Evolutionary conservation across 1,140 invertebrate genomes (phyloP), one percentile per base, ranked within the genome.

Genomic region (Lanistes nyassanus): DNA sequence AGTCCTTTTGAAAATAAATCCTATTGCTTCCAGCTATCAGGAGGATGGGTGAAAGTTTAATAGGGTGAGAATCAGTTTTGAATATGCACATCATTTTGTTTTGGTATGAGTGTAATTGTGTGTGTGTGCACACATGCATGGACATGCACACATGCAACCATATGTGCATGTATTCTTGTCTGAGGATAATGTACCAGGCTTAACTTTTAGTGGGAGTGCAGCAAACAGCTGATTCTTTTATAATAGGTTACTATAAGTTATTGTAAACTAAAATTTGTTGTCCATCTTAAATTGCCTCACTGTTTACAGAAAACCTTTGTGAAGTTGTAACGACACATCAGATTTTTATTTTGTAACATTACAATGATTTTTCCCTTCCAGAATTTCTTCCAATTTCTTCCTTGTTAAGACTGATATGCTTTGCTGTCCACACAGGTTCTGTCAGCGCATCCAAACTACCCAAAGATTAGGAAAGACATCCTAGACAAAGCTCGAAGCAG

Each of bases 401-500:
- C 65, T 58, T 9, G 5, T 47, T 6, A 47, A 47, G 42, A 47
- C 42, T 47, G 9, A n/a, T n/a, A n/a, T 3, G 19, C 42, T 16
- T 47, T 47, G 19, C 9, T 3, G 65, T 42, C 60, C 9, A 81
- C 81, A 51, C 83, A 90, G 85, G 88, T 99, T 7, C 85, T 98
- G 7, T 93, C 92, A 76, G 90, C 92, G 56, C 94, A 94, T 89
- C 95, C 96, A 0, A 95, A 97, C 80, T 98, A 97, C 91, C 94
- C 95, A 0, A 94, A 95, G 80, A 94, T 99, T 9, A 93, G 92
- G 76, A 98, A 97, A 87, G 97, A 98, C 77, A 96, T 99, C 81
- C 90, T 98, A 39, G 97, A 98, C 77, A 98, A 98, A 89, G 95
- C 95, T n/a, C 92, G 96, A 78, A 92, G 92, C 82, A 95, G 94